These are phyloP conservation scores for Takifugu bimaculatus DNA, from an alignment of 2,113 vertebrate genomes.

Conservation along the genomic window DNA sequence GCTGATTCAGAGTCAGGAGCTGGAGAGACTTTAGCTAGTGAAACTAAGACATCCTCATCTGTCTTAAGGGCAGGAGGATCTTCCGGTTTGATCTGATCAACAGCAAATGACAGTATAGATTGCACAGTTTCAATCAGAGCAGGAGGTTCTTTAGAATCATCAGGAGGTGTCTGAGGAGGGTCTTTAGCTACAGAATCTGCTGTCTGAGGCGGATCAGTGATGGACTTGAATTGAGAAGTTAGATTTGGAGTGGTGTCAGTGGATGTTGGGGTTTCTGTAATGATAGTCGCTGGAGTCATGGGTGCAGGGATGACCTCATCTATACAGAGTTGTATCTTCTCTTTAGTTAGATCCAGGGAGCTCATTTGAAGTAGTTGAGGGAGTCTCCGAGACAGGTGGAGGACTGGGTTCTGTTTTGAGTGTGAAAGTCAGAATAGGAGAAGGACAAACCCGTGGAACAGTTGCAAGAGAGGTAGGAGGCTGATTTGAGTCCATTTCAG, in stretches of 20 bases:
- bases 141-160: neutral
- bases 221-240: conserved; percentile 15
- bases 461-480: conserved; percentile 8
- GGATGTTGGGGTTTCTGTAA: conserved; percentile 14
- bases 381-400: conserved; percentile 13
- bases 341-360: conserved; percentile 22
- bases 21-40: neutral
- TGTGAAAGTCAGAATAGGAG: neutral
- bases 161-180: neutral
- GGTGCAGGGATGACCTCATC: conserved; percentile 34
- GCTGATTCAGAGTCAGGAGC: neutral
- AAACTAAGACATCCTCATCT: neutral
- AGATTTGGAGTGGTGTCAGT: conserved; percentile 14
- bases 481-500: conserved; percentile 13
- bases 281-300: conserved; percentile 2
- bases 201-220: neutral
- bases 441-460: conserved; percentile 13
- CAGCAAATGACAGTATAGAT: conserved; percentile 4
- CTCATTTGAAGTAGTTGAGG: conserved; percentile 30
- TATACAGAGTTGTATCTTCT: conserved; percentile 7
- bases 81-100: conserved; percentile 1
- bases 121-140: neutral
- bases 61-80: neutral
- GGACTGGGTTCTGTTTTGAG: conserved; percentile 22
- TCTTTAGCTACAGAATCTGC: conserved; percentile 7